Conservation (phyloP, 2,888 invertebrate genomes). For the Hydrotaea cyrtoneurina region DNA sequence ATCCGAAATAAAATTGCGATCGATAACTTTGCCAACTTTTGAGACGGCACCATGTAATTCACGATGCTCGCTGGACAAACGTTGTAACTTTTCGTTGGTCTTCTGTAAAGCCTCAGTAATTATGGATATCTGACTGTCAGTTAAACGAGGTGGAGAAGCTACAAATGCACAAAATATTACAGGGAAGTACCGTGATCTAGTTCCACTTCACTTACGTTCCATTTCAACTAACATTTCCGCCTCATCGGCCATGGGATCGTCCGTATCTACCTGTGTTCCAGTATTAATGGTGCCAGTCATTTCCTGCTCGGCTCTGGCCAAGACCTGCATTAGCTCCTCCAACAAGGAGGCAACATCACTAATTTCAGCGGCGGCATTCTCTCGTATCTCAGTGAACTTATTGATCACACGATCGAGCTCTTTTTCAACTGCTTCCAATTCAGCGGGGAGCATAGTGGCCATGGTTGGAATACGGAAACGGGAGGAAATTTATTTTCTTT, state of each 20-base stretch:
- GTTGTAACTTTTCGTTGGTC: conserved; percentile 90
- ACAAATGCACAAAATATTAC: not conserved
- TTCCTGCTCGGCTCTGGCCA: conserved; percentile 76
- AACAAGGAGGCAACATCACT: conserved; percentile 77
- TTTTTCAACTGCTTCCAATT: conserved; percentile 80
- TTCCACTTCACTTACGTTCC: conserved; percentile 69
- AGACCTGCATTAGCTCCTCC: conserved; percentile 75
- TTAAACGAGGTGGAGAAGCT: conserved; percentile 85
- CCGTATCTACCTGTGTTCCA: conserved; percentile 76
- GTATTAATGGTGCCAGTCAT: conserved; percentile 75
- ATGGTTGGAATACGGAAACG: not conserved
- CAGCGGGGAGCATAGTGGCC: conserved; percentile 57
- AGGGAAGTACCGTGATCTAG: no score
- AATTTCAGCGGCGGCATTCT: conserved; percentile 77
- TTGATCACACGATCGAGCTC: conserved; percentile 79
- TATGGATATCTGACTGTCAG: conserved; percentile 86
- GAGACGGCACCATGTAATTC: conserved; percentile 89
- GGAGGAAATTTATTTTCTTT: not conserved
- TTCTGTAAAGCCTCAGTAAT: conserved; percentile 88
- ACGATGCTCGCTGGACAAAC: conserved; percentile 92
- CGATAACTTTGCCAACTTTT: conserved; percentile 97
- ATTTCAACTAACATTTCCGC: conserved; percentile 77
- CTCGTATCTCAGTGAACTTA: conserved; percentile 79
- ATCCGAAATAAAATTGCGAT: conserved; percentile 95
- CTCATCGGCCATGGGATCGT: conserved; percentile 73